phyloP scores from a whole-genome alignment of 2,113 vertebrate genomes.

The Merops nubicus region DNA sequence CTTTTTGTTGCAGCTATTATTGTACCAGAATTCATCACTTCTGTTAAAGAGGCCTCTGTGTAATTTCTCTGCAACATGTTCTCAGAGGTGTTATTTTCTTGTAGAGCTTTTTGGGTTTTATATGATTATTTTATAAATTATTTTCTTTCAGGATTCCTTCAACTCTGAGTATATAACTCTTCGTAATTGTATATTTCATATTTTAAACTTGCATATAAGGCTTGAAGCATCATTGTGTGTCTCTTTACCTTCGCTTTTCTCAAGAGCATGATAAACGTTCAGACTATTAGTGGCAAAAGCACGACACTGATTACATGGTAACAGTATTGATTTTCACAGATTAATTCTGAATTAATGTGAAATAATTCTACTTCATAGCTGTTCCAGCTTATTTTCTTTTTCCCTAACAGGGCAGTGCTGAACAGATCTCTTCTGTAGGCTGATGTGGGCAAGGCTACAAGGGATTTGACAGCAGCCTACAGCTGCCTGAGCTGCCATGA shows the following conservation, averaged over 20 bases:
- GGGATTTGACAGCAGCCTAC: rapidly evolving
- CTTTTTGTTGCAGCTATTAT: neutral
- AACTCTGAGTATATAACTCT: neutral
- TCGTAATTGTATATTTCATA: neutral
- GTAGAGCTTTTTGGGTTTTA: neutral
- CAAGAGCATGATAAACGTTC: neutral
- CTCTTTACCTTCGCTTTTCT: neutral
- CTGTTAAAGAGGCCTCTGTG: neutral
- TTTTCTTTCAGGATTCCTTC: neutral
- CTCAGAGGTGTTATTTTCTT: neutral
- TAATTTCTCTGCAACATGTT: neutral
- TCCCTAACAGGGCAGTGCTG: rapidly evolving
- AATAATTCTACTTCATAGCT: neutral
- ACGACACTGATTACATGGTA: neutral
- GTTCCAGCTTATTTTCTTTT: neutral
- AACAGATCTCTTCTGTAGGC: rapidly evolving
- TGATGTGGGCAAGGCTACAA: rapidly evolving
- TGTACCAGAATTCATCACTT: neutral
- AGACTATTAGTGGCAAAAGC: neutral
- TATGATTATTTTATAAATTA: neutral
- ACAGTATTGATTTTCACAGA: neutral
- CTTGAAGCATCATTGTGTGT: neutral
- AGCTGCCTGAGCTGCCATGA: rapidly evolving
- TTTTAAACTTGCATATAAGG: neutral
- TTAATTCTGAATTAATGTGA: neutral